phyloP scores from a whole-genome alignment of 1,140 invertebrate species.

The Leucophenga varia region DNA sequence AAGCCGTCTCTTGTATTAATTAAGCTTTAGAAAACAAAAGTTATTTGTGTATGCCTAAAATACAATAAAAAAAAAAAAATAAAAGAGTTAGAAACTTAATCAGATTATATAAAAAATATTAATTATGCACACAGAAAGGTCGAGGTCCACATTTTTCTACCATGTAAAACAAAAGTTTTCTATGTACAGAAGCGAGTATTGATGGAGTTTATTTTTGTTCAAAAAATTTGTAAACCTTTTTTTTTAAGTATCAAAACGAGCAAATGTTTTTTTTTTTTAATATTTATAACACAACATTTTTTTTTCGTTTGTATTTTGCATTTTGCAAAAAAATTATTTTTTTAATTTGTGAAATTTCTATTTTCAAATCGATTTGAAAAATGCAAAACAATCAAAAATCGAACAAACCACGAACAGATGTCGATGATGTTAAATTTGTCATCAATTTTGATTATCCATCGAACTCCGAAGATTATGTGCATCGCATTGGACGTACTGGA shows the following conservation, averaged over 20 bases:
- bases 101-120: slow-evolving; percentile 11
- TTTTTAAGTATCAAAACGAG: background rate
- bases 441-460: slow-evolving; percentile 99
- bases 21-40: slow-evolving; percentile 40
- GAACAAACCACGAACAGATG: slow-evolving; percentile 71
- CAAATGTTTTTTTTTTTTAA: background rate
- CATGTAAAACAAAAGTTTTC: slow-evolving; percentile 44
- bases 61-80: slow-evolving; percentile 18
- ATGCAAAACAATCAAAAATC: slow-evolving; percentile 19
- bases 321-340: slow-evolving; percentile 16
- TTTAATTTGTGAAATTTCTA: slow-evolving; percentile 43
- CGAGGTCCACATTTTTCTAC: slow-evolving; percentile 56
- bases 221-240: slow-evolving; percentile 36
- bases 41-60: slow-evolving; percentile 43
- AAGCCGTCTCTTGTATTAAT: slow-evolving; percentile 55
- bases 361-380: slow-evolving; percentile 34
- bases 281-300: slow-evolving; percentile 9
- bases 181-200: slow-evolving; percentile 50
- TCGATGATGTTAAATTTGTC: slow-evolving; percentile 99
- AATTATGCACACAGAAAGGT: slow-evolving; percentile 34
- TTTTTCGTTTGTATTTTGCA: slow-evolving; percentile 6
- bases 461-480: slow-evolving; percentile 99
- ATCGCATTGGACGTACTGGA: slow-evolving; percentile 97
- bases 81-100: slow-evolving; percentile 22
- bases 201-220: slow-evolving; percentile 58